phyloP scores from a whole-genome alignment of 1,140 invertebrate genomes.

The Teleogryllus occipitalis region DNA sequence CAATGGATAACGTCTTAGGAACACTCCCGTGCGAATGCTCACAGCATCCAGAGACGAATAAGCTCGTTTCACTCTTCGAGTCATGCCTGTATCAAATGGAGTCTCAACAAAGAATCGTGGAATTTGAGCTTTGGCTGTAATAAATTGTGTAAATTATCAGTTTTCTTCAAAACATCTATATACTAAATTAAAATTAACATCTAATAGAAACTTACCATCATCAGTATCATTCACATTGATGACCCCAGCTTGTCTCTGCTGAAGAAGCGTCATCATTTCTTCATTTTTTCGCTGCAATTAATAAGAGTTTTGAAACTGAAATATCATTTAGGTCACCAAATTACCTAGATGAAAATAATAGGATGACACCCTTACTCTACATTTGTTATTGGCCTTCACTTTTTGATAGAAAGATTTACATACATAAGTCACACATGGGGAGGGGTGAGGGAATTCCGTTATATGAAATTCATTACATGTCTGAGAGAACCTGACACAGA shows the following conservation, averaged over 20 bases:
- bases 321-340: no score
- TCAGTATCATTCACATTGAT: slow-evolving; percentile 56
- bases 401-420: no score
- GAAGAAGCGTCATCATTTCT: slow-evolving; percentile 31
- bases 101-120: slow-evolving; percentile 64
- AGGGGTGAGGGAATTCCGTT: not conserved
- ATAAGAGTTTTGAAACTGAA: slow-evolving; percentile 5
- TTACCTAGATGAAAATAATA: no score
- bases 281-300: slow-evolving; percentile 42
- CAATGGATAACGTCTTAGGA: slow-evolving; percentile 70
- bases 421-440: no score
- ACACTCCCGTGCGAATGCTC: slow-evolving; percentile 67
- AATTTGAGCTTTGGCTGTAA: slow-evolving; percentile 53
- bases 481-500: no score
- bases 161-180: not conserved
- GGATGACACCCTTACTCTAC: no score
- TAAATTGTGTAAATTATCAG: not conserved
- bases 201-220: slow-evolving; percentile 40
- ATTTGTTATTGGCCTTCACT: no score
- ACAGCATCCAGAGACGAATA: slow-evolving; percentile 68
- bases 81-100: slow-evolving; percentile 67
- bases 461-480: not conserved
- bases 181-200: not conserved
- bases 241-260: slow-evolving; percentile 28
- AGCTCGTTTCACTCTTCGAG: slow-evolving; percentile 68